Evolutionary conservation across 2,113 vertebrate genomes (phyloP).

Genomic region (Hypocryptadius cinnamomeus): DNA sequence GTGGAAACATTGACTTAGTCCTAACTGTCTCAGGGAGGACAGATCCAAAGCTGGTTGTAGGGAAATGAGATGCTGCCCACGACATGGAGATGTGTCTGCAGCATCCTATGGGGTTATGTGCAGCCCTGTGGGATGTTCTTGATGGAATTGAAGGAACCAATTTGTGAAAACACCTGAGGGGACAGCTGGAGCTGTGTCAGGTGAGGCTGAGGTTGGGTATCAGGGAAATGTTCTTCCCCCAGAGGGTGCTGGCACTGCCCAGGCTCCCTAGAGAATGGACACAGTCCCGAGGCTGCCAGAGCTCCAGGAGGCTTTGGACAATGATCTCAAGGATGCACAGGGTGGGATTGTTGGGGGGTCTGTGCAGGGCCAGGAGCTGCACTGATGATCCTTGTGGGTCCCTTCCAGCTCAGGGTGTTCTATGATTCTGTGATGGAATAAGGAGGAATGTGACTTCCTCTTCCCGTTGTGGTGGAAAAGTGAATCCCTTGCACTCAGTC

Average conservation of each 20-base stretch:
- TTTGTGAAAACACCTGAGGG: background rate
- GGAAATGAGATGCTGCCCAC: background rate
- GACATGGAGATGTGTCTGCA: background rate
- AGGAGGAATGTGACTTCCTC: background rate
- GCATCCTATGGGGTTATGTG: background rate
- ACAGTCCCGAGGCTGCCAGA: background rate
- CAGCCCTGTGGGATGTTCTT: background rate
- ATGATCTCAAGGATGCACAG: rapidly evolving
- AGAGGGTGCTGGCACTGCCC: background rate
- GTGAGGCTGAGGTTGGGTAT: rapidly evolving
- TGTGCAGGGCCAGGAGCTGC: background rate
- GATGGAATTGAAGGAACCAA: background rate
- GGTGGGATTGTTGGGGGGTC: background rate
- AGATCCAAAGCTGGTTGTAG: background rate
- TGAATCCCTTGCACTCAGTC: background rate
- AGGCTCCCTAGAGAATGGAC: background rate
- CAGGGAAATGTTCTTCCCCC: background rate
- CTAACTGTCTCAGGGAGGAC: background rate
- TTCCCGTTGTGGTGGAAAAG: background rate
- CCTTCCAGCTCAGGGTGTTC: background rate
- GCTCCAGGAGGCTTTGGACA: background rate
- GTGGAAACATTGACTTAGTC: slow-evolving; percentile 4
- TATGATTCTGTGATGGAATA: background rate
- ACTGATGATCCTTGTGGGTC: background rate
- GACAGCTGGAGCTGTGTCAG: background rate